Base-by-base conservation (phyloP, 2,797 vertebrate genomes). In the Darevskia nairensis region DNA sequence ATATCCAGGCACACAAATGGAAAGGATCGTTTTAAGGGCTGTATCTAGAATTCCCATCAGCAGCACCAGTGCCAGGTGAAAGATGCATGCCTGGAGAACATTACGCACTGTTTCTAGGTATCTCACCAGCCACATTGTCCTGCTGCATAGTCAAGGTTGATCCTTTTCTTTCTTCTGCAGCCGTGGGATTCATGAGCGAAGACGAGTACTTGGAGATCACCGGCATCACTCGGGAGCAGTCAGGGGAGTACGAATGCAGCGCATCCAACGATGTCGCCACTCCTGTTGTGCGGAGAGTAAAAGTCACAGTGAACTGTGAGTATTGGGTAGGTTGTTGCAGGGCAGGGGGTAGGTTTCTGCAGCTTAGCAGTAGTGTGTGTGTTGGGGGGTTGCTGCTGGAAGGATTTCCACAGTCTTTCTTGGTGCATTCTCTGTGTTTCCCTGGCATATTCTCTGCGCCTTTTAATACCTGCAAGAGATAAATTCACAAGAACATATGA, bases 261-360 rank as follows among this genome's bases (percentile, higher is more conserved):
- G 98, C 99, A 7, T 98, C 98, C 88, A 99, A 99, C 0, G 99
- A 99, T 0, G 98, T 99, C 92, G 98, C 98, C 0, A 96, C 96
- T 1, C 97, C 99, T 0, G 98, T 99, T 9, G 97, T 98, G 27
- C 97, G 97, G 94, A 98, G 97, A 92, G 98, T 99, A 78, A 98
- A 98, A 96, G 98, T 99, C 94, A 98, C 98, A 3, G 98, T 99
- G 88, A 99, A 99, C 96, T 99, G 99, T 99, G 96, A 99, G 98
- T 93, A 23, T 55, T 55, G 50, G 50, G 50, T 55, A 55, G 50
- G 50, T 55, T 55, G 50, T 55, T 15, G 50, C 50, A 55, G 13
- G 50, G 50, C 50, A 50, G 50, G 50, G 11, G 15, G 50, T 55
- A 55, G 50, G 50, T 55, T 23, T 11, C 3, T 75, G 25, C 32